Percentiles rank a stretch among this genome's conserved stretches.
Evolutionary conservation across 2,888 invertebrate genomes (phyloP).

Genomic region (Dasypolia templi): DNA sequence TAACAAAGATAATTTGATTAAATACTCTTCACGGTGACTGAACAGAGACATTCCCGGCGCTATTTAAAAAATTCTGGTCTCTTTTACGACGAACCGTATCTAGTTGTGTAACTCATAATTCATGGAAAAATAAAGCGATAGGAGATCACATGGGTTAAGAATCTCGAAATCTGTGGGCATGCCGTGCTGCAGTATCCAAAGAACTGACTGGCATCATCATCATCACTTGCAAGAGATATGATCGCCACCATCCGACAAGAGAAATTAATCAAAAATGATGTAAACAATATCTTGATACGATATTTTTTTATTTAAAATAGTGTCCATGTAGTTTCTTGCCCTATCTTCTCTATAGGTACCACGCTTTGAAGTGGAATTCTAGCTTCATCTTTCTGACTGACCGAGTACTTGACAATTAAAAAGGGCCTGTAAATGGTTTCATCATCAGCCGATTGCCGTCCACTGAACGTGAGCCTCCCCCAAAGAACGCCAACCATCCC

Average conservation of each 20-base stretch:
- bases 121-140: background rate
- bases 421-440: too few relatives aligned
- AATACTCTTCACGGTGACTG: background rate
- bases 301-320: too few relatives aligned
- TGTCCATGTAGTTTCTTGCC: too few relatives aligned
- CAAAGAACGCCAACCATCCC: too few relatives aligned
- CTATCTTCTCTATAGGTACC: background rate
- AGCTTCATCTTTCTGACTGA: background rate
- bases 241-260: background rate
- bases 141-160: background rate
- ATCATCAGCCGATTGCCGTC: too few relatives aligned
- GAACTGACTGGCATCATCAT: too few relatives aligned
- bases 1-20: slow-evolving; percentile 7
- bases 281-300: background rate
- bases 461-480: too few relatives aligned
- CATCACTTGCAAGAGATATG: background rate
- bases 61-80: background rate
- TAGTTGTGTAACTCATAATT: background rate
- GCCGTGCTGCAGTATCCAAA: background rate
- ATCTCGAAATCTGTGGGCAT: too few relatives aligned
- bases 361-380: background rate
- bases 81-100: background rate
- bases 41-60: background rate
- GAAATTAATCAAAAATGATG: background rate
- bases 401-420: background rate